Evolutionary conservation across 1,140 invertebrate species (phyloP), one percentile per base, ranked within the genome.

Genomic region (Stegodyphus mimosarum): DNA sequence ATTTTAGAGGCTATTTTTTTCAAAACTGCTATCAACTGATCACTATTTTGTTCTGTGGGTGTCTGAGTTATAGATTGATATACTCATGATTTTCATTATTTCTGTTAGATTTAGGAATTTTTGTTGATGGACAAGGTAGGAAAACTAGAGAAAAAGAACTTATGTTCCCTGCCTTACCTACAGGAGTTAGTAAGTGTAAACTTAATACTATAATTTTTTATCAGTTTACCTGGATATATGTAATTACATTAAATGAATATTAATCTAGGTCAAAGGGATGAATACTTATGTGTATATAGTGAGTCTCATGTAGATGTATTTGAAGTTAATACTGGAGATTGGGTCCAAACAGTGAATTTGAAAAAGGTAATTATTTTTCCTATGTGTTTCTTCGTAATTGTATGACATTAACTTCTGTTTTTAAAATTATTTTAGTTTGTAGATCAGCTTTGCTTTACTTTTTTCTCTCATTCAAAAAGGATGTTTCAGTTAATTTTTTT

Each of bases 341-440:
- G 98, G 98, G 93, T 99, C 80, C 98, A 99, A 90, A 99, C 98
- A 10, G 92, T 99, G 75, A 99, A 99, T 90, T 93, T 99, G 17
- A 97, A 96, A 88, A 83, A 87, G 81, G 87, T 89, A 86, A 72
- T 33, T 15, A 13, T 9, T 10, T 60, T 60, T 60, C 33, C 5
- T 15, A 60, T 60, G 1, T 60, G 53, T 64, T 13, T 50, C 33
- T 3, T 33, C 33, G 3, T 33, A 33, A 33, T 33, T 33, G 3
- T 33, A 33, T 33, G 3, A 3, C 33, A 33, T 33, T 33, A 33
- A 33, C 33, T 33, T 33, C 33, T 33, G 33, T 33, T 33, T 33
- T 33, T 33, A 33, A 33, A 33, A 33, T 33, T 33, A 33, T 33
- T 33, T 33, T 33, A 33, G 33, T 33, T 33, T 33, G 33, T 3